These are phyloP conservation scores for Agrypnus murinus DNA, from an alignment of 2,888 invertebrate genomes.

Conservation along the genomic window DNA sequence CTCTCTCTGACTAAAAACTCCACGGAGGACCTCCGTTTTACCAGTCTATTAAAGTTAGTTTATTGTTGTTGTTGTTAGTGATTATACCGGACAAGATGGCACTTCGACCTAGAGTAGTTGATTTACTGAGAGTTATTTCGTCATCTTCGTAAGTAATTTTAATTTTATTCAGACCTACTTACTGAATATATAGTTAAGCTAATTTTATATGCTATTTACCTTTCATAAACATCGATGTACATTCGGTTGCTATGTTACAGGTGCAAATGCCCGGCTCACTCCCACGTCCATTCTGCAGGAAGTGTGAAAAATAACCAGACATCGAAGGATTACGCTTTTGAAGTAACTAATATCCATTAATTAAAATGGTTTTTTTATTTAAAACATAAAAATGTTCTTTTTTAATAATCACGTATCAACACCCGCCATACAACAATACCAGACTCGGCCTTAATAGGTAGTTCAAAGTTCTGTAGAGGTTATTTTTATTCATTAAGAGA, in stretches of 20 bases:
- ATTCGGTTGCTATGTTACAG: conserved; percentile 70
- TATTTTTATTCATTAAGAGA: conserved; percentile 15
- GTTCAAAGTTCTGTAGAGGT: conserved; percentile 14
- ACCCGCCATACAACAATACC: not conserved
- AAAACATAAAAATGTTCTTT: not conserved
- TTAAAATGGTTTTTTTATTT: not conserved
- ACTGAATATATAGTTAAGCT: not conserved
- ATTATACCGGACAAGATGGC: conserved; percentile 39
- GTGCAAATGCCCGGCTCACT: conserved; percentile 86
- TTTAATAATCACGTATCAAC: not conserved
- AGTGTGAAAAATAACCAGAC: conserved; percentile 61
- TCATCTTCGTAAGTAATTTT: conserved; percentile 48
- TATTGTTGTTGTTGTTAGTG: conserved; percentile 21
- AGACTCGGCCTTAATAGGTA: conserved; percentile 13
- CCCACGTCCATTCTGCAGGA: conserved; percentile 73
- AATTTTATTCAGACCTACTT: not conserved
- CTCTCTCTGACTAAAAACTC: conserved; percentile 8
- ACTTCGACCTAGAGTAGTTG: conserved; percentile 43
- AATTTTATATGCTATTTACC: conserved; percentile 21
- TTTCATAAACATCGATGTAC: conserved; percentile 23
- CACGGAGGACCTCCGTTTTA: conserved; percentile 4
- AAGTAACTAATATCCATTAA: conserved; percentile 71
- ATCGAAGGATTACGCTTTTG: conserved; percentile 86
- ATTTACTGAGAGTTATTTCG: conserved; percentile 48
- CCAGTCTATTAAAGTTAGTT: not conserved